phyloP scores from a whole-genome alignment of 1,140 invertebrate species.

The Heliconius congener region DNA sequence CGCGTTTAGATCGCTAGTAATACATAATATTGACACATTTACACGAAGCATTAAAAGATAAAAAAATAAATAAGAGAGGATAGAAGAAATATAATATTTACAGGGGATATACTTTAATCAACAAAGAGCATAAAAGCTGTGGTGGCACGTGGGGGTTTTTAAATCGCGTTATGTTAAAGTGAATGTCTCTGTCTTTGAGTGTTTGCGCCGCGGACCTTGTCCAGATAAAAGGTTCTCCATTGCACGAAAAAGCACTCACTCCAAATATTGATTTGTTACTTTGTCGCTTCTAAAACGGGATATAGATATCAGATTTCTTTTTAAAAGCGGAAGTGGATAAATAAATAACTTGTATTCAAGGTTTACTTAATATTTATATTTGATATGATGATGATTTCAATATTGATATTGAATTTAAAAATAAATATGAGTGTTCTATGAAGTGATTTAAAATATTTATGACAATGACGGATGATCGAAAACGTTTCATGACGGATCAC shows the following conservation, averaged over 20 bases:
- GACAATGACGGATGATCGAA: no score
- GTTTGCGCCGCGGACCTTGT: constrained; percentile 77
- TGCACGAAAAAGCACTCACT: constrained; percentile 81
- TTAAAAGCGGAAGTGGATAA: constrained; percentile 26
- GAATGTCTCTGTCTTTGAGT: constrained; percentile 75
- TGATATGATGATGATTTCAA: no score
- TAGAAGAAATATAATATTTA: constrained; percentile 29
- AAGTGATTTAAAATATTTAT: no score
- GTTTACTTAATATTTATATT: no score
- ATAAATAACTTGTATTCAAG: constrained; percentile 26
- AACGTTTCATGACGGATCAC: no score
- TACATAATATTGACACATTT: not conserved
- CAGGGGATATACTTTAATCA: constrained; percentile 39
- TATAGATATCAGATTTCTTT: constrained; percentile 33
- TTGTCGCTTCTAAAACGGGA: constrained; percentile 70
- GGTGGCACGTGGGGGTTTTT: constrained; percentile 46
- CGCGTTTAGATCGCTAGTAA: not conserved
- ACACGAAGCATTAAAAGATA: not conserved
- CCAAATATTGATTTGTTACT: constrained; percentile 81
- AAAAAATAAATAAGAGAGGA: not conserved
- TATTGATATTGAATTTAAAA: no score
- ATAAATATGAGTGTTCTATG: no score
- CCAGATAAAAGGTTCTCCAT: constrained; percentile 81
- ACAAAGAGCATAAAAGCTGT: constrained; percentile 44
- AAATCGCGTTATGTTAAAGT: constrained; percentile 71